Evolutionary conservation across 2,888 invertebrate species (phyloP).

Genomic region (Orchestes rusci): DNA sequence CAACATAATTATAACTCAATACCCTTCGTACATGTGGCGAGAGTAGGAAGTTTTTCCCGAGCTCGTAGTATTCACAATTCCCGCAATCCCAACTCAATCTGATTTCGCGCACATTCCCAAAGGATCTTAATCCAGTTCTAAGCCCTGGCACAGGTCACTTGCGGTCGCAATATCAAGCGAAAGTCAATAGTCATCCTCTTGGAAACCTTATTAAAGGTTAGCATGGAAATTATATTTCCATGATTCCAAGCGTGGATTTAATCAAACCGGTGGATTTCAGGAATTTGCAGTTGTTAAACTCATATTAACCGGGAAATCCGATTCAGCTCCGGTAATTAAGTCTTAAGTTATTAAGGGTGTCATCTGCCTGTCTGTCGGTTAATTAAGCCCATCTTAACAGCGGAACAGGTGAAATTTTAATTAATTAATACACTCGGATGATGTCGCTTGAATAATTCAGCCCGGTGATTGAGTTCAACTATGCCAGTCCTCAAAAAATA

Average conservation of each 20-base stretch:
- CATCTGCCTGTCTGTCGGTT: slow-evolving; percentile 25
- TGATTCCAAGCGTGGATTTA: slow-evolving; percentile 7
- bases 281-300: slow-evolving; percentile 14
- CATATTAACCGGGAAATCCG: slow-evolving; percentile 10
- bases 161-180: slow-evolving; percentile 40
- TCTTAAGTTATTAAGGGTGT: slow-evolving; percentile 29
- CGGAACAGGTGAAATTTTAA: slow-evolving; percentile 25
- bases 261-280: too few species aligned
- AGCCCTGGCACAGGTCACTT: slow-evolving; percentile 42
- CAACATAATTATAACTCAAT: too few species aligned
- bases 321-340: slow-evolving; percentile 40
- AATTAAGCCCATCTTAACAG: slow-evolving; percentile 24
- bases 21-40: too few species aligned
- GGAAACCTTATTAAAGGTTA: slow-evolving; percentile 45
- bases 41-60: slow-evolving; percentile 10
- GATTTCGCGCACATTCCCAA: slow-evolving; percentile 43
- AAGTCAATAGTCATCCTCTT: slow-evolving; percentile 47
- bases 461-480: too few species aligned
- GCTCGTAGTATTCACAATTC: slow-evolving; percentile 23
- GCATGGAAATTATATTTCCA: slow-evolving; percentile 20
- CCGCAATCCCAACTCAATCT: slow-evolving; percentile 47
- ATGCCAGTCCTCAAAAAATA: too few species aligned
- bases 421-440: slow-evolving; percentile 23
- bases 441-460: slow-evolving; percentile 22
- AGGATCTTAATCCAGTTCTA: slow-evolving; percentile 44